Evolutionary conservation across 2,888 invertebrate species (phyloP).

Genomic region (Macrosiphum euphorbiae): DNA sequence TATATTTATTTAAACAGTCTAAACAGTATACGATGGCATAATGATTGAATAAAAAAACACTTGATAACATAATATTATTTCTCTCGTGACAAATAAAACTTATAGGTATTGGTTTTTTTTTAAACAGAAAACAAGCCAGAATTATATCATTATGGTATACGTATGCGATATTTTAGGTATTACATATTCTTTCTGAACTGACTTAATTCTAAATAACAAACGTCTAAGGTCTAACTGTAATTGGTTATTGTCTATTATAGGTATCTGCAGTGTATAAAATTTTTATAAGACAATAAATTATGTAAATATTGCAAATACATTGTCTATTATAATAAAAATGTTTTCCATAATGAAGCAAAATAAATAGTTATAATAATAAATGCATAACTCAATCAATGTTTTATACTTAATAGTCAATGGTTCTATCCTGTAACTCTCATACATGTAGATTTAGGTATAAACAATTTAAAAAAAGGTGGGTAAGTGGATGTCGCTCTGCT

Average conservation of each 20-base stretch:
- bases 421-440: not conserved
- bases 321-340: not conserved
- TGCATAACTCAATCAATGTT: not conserved
- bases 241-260: not conserved
- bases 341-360: not conserved
- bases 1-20: slow-evolving; percentile 9
- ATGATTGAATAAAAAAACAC: not conserved
- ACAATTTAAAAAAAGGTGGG: not conserved
- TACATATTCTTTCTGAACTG: not conserved
- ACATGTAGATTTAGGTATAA: not conserved
- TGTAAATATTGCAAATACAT: not conserved
- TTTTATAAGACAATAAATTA: not conserved
- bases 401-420: not conserved
- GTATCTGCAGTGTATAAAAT: not conserved
- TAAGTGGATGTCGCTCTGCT: too few relatives aligned
- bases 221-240: not conserved
- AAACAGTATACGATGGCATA: not conserved
- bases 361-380: too few relatives aligned
- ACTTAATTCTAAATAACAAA: not conserved
- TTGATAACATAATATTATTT: slow-evolving; percentile 15
- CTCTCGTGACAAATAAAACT: not conserved
- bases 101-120: not conserved
- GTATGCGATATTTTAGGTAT: not conserved
- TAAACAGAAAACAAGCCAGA: not conserved
- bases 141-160: not conserved